Percentiles rank a stretch among this genome's conserved stretches.
phyloP scores from a whole-genome alignment of 1,140 invertebrate genomes.

The Homarus americanus region DNA sequence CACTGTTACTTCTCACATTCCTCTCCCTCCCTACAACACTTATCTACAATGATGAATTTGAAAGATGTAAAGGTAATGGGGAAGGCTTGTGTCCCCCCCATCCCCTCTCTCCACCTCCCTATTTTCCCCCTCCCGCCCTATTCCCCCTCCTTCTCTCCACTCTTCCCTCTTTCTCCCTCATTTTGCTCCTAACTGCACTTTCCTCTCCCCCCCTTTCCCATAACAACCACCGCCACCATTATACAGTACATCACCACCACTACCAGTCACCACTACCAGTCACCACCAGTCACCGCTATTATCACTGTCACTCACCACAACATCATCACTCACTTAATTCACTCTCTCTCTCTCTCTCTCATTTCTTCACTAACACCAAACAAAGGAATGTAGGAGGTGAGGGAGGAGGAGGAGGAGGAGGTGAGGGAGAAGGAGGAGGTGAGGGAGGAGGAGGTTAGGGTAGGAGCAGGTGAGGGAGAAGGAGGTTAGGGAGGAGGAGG shows the following conservation, averaged over 20 bases:
- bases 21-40: background rate
- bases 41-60: too few relatives aligned
- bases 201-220: background rate
- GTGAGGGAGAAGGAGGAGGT: too few relatives aligned
- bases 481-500: too few relatives aligned
- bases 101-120: background rate
- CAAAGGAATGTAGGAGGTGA: too few relatives aligned
- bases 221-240: background rate
- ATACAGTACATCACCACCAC: background rate
- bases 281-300: background rate
- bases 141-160: background rate
- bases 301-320: background rate
- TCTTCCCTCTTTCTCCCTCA: background rate
- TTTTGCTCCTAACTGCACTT: background rate
- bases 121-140: background rate
- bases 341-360: too few relatives aligned
- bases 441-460: too few relatives aligned
- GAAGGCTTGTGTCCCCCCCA: too few relatives aligned
- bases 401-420: too few relatives aligned
- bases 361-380: too few relatives aligned
- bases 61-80: too few relatives aligned
- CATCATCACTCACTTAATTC: background rate
- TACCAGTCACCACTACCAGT: background rate
- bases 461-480: too few relatives aligned
- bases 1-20: too few relatives aligned